A percentile compares a stretch with the other conserved stretches of the same genome.
phyloP scores from a whole-genome alignment of 2,888 invertebrate species.

The Brenthis hecate region DNA sequence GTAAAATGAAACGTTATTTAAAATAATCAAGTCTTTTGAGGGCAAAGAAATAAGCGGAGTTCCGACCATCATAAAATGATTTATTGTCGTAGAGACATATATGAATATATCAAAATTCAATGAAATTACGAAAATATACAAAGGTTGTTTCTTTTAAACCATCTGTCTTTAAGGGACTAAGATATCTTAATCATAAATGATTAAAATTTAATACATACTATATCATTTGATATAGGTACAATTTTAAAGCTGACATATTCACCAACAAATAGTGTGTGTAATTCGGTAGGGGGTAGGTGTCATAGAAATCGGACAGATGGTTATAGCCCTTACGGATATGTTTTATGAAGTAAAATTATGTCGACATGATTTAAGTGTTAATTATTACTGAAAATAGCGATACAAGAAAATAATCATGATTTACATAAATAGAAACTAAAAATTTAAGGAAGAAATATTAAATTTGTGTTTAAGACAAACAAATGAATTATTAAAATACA shows the following conservation, averaged over 20 bases:
- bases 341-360: conserved; percentile 4
- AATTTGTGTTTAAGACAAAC: too few relatives aligned
- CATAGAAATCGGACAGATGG: conserved; percentile 4
- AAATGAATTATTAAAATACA: too few relatives aligned
- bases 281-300: conserved; percentile 12
- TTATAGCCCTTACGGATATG: conserved; percentile 11
- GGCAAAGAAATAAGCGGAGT: conserved; percentile 35
- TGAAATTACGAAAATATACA: conserved; percentile 37
- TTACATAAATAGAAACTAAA: too few relatives aligned
- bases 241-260: conserved; percentile 21
- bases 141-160: conserved; percentile 28
- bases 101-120: conserved; percentile 38
- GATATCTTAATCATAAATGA: conserved; percentile 9
- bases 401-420: too few relatives aligned
- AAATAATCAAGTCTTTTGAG: background rate
- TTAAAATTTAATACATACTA: background rate
- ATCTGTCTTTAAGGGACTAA: conserved; percentile 26
- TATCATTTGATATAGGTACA: conserved; percentile 11
- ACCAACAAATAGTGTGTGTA: conserved; percentile 4
- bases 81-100: conserved; percentile 41
- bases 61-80: conserved; percentile 29
- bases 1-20: background rate
- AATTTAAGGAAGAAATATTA: background rate
- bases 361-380: background rate
- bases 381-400: background rate